Evolutionary conservation across 2,888 invertebrate genomes (phyloP), one percentile per base, ranked within the genome.

Genomic region (Temnothorax rugatulus): DNA sequence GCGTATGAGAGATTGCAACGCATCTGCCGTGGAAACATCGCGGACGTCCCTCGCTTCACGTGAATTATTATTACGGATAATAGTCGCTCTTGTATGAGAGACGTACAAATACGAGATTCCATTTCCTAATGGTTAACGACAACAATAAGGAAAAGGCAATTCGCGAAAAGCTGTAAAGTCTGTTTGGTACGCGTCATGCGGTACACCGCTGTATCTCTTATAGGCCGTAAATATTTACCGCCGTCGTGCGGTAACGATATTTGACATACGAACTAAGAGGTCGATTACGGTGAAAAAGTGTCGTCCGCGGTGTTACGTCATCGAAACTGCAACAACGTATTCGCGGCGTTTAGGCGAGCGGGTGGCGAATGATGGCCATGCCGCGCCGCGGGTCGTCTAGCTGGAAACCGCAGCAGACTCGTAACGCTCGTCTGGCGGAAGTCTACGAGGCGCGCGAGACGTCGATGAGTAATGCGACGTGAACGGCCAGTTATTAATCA

Each of bases 401-500:
- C 79, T 85, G 54, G 88, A 84, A 89, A 92, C 91, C 91, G 91
- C 92, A 92, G 90, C 92, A 90, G 91, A 90, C 91, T 89, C 89
- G 91, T 89, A 91, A 92, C 89, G 85, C 84, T 81, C 85, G 90
- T 89, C 89, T 90, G 91, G 89, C 88, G 91, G 90, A 91, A 92
- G 90, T 91, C 88, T 89, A 84, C 86, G 85, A 25, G 77, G 25
- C 66, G 29, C 47, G 2, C 44, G 84, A 76, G 82, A 81, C 86
- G 83, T 87, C 90, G 90, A 92, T 93, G 92, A 93, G 90, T 92
- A 92, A 93, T 92, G 90, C 88, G 89, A 89, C 89, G 91, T 84
- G 90, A 90, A 90, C 86, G 88, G 87, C 86, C 85, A 87, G 91
- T 92, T 93, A 92, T 93, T 92, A 92, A 93, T 93, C 90, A 92